Evolutionary conservation across 2,888 invertebrate genomes (phyloP).

Genomic region (Trichogramma evanescens): DNA sequence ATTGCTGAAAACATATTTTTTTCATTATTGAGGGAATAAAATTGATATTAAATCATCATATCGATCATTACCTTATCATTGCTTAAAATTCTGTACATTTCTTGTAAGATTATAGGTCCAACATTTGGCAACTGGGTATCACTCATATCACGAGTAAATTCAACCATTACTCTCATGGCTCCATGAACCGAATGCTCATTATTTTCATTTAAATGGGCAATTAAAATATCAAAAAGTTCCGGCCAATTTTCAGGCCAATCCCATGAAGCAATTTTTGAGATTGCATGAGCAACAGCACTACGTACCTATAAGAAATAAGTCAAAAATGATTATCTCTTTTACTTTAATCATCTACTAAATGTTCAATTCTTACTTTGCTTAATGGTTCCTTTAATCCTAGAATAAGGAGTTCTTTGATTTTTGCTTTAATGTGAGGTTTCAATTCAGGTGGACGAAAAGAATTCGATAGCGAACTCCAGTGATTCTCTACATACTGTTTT

Average conservation of each 20-base stretch:
- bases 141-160: conserved; percentile 61
- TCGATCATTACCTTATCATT: conserved; percentile 49
- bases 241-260: conserved; percentile 71
- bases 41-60: not conserved
- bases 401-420: conserved; percentile 59
- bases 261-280: conserved; percentile 64
- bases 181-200: conserved; percentile 59
- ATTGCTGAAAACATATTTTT: conserved; percentile 41
- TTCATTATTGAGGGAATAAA: not conserved
- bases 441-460: conserved; percentile 54
- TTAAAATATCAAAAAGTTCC: conserved; percentile 60
- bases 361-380: conserved; percentile 50
- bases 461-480: conserved; percentile 57
- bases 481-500: conserved; percentile 64
- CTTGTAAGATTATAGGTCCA: conserved; percentile 62
- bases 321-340: not conserved
- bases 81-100: conserved; percentile 63
- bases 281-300: conserved; percentile 62
- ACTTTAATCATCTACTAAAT: not conserved
- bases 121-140: conserved; percentile 60
- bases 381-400: conserved; percentile 60
- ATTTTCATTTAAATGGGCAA: conserved; percentile 57
- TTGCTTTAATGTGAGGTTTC: conserved; percentile 53
- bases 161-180: conserved; percentile 64
- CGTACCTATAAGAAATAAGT: conserved; percentile 46